Conservation (phyloP, 2,888 invertebrate genomes). For the Phytoseiulus persimilis region DNA sequence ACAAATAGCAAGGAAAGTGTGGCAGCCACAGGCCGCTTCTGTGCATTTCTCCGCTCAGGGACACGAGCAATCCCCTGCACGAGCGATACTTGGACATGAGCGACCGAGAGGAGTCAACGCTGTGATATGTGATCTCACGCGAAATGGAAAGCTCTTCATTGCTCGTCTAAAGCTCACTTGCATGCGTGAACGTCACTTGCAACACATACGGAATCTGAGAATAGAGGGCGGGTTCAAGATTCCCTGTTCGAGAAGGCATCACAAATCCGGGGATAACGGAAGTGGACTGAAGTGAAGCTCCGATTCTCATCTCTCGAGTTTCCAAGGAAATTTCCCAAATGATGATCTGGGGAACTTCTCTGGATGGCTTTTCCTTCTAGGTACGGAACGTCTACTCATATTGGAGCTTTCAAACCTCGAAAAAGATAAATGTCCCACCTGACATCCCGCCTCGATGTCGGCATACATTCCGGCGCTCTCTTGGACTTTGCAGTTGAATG, state of each 20-base stretch:
- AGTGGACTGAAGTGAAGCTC: too few species aligned
- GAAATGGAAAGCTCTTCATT: not conserved
- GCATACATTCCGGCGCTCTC: slow-evolving; percentile 34
- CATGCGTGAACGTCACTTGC: too few species aligned
- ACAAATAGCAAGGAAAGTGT: not conserved
- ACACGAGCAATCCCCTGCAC: not conserved
- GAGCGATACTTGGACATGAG: not conserved
- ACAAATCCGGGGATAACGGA: too few species aligned
- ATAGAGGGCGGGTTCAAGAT: not conserved
- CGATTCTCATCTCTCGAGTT: too few species aligned
- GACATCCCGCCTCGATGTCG: slow-evolving; percentile 29
- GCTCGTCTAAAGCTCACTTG: not conserved
- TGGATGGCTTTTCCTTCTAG: too few species aligned
- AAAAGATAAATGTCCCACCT: not conserved
- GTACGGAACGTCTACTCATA: too few species aligned
- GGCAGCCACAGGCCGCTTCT: not conserved
- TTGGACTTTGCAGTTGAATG: slow-evolving; percentile 28
- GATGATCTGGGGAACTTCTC: too few species aligned
- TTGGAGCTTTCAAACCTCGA: too few species aligned
- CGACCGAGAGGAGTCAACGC: not conserved
- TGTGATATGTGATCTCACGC: not conserved
- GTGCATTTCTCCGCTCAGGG: not conserved
- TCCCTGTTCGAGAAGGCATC: too few species aligned
- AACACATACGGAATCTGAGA: not conserved
- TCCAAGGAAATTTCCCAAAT: too few species aligned